Conservation (phyloP, 2,797 vertebrate species). For the Mormyrops attenuatus region DNA sequence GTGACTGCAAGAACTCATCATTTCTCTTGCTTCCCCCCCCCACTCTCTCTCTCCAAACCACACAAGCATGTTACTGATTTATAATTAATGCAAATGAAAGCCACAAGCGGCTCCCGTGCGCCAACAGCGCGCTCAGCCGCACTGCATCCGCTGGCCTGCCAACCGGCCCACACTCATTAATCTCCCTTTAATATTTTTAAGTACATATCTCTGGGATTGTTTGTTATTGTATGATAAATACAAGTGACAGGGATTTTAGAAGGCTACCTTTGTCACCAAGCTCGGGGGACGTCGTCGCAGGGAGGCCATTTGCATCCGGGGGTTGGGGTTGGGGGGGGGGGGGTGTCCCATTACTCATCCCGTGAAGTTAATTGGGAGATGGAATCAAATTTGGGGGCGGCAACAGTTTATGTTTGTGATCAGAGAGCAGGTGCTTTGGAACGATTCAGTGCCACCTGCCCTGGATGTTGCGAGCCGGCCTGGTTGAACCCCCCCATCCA, state of each 20-base stretch:
- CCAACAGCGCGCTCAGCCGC: conserved; percentile 78
- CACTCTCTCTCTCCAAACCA: conserved; percentile 58
- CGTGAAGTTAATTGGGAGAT: conserved; percentile 63
- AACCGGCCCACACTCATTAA: conserved; percentile 78
- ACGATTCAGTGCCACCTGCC: conserved; percentile 9
- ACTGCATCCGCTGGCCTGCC: conserved; percentile 73
- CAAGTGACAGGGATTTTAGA: conserved; percentile 70
- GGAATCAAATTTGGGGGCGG: conserved; percentile 70
- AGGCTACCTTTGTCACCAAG: conserved; percentile 73
- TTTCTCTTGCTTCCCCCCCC: conserved; percentile 68
- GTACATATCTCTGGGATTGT: conserved; percentile 82
- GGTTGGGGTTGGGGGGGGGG: neutral
- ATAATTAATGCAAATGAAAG: conserved; percentile 91
- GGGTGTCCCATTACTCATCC: conserved; percentile 19
- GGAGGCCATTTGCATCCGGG: conserved; percentile 64
- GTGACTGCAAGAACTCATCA: conserved; percentile 80
- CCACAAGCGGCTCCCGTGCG: conserved; percentile 82
- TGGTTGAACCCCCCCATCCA: neutral
- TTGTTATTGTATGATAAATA: conserved; percentile 83
- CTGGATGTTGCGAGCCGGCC: neutral
- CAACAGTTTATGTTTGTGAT: conserved; percentile 30
- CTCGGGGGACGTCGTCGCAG: conserved; percentile 66
- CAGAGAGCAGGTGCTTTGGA: conserved; percentile 20
- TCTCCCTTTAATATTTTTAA: conserved; percentile 85
- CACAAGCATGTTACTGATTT: conserved; percentile 86